These are phyloP conservation scores for Rhingia campestris DNA, from an alignment of 2,888 invertebrate genomes.

Conservation along the genomic window DNA sequence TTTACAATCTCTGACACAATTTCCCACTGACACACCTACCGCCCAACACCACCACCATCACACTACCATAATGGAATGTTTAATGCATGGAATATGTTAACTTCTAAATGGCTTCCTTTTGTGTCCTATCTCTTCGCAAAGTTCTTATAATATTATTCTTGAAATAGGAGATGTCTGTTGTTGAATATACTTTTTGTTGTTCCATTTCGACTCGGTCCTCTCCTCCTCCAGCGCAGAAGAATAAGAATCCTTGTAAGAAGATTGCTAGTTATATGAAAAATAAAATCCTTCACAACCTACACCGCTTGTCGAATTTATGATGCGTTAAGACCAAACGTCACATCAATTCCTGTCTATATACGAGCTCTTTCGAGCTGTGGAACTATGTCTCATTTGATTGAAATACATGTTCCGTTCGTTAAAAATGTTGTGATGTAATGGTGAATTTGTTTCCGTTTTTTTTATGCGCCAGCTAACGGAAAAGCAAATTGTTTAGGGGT, in stretches of 20 bases:
- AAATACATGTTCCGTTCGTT: not conserved
- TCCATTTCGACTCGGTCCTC: not conserved
- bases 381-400: not conserved
- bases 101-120: conserved; percentile 67
- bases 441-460: conserved; percentile 8
- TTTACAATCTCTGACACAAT: conserved; percentile 52
- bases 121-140: conserved; percentile 16
- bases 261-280: conserved; percentile 2
- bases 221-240: not conserved
- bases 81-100: conserved; percentile 66
- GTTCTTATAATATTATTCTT: conserved; percentile 16
- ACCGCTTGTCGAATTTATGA: conserved; percentile 40
- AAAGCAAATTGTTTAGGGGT: conserved; percentile 12
- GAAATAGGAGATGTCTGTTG: not conserved
- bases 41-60: not conserved
- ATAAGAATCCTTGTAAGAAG: not conserved
- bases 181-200: not conserved
- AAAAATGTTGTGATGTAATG: not conserved
- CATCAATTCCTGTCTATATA: conserved; percentile 11
- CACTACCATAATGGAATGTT: conserved; percentile 30
- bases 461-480: no score
- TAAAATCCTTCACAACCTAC: not conserved
- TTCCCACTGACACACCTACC: conserved; percentile 1
- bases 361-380: not conserved
- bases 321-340: conserved; percentile 49